phyloP scores from a whole-genome alignment of 2,113 vertebrate genomes.

The Ranitomeya variabilis region DNA sequence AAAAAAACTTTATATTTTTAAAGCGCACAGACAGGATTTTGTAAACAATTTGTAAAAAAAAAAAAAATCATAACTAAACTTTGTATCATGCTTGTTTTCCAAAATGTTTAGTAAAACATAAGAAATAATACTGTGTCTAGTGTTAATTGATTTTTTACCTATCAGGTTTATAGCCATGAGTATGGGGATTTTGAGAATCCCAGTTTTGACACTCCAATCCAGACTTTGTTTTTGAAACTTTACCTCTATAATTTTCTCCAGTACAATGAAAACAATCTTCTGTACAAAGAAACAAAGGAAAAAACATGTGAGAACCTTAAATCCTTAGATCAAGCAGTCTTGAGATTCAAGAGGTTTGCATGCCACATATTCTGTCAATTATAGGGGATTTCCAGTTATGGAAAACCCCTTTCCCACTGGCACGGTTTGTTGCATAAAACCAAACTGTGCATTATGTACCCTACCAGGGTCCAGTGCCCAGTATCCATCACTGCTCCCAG shows the following conservation, averaged over 20 bases:
- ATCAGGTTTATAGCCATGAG: constrained; percentile 81
- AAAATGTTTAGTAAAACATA: neutral
- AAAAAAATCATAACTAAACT: no score
- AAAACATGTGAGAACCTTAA: neutral
- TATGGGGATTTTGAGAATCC: constrained; percentile 84
- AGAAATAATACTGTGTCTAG: neutral
- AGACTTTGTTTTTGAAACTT: constrained; percentile 76
- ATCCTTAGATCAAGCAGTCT: neutral
- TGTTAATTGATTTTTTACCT: constrained; percentile 72
- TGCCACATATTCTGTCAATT: neutral
- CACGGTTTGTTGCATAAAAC: no score
- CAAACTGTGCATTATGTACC: no score
- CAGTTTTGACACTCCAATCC: constrained; percentile 79
- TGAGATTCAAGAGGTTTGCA: neutral
- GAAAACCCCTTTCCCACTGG: no score
- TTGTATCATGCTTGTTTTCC: neutral
- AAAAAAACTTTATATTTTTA: no score
- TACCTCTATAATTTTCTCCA: constrained; percentile 88
- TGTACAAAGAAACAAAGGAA: constrained; percentile 56
- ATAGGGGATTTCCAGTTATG: no score
- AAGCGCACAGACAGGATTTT: no score
- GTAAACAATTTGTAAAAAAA: no score
- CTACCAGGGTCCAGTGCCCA: no score
- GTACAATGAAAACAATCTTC: constrained; percentile 89
- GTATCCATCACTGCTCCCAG: no score